A percentile compares a stretch with the other conserved stretches of the same genome.
phyloP scores from a whole-genome alignment of 2,797 vertebrate genomes.

The Sebastes kiyomatsui region DNA sequence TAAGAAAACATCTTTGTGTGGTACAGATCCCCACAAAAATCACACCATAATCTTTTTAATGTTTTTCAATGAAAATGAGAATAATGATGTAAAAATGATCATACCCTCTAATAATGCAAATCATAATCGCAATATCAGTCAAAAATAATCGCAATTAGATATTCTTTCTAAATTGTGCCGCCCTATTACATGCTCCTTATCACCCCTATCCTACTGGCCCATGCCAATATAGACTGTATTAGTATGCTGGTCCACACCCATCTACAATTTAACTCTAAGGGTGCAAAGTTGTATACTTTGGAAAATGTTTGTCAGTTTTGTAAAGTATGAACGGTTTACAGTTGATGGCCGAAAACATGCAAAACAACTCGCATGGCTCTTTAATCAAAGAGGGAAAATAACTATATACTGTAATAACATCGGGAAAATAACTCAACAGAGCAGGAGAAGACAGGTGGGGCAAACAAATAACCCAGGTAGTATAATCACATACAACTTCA shows the following conservation, averaged over 20 bases:
- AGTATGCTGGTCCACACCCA: neutral
- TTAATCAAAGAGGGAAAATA: neutral
- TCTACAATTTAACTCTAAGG: neutral
- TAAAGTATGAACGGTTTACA: neutral
- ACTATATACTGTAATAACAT: too few relatives aligned
- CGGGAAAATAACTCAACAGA: neutral
- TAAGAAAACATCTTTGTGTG: too few relatives aligned
- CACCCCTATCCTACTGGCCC: neutral
- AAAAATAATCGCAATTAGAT: too few relatives aligned
- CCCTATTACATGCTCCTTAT: neutral
- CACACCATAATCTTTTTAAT: too few relatives aligned
- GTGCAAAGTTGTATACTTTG: neutral
- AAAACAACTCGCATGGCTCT: neutral
- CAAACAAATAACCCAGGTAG: neutral
- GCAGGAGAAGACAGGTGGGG: neutral
- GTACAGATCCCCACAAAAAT: too few relatives aligned
- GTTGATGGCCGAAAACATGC: neutral
- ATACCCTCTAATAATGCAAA: too few relatives aligned
- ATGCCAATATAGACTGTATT: neutral
- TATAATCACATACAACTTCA: neutral
- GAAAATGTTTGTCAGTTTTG: neutral
- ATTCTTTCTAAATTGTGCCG: too few relatives aligned
- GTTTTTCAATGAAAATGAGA: too few relatives aligned
- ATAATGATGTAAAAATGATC: too few relatives aligned
- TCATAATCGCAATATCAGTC: too few relatives aligned